Evolutionary conservation across 2,797 vertebrate genomes (phyloP), one percentile per base, ranked within the genome.

Genomic region (Heterohyrax brucei): DNA sequence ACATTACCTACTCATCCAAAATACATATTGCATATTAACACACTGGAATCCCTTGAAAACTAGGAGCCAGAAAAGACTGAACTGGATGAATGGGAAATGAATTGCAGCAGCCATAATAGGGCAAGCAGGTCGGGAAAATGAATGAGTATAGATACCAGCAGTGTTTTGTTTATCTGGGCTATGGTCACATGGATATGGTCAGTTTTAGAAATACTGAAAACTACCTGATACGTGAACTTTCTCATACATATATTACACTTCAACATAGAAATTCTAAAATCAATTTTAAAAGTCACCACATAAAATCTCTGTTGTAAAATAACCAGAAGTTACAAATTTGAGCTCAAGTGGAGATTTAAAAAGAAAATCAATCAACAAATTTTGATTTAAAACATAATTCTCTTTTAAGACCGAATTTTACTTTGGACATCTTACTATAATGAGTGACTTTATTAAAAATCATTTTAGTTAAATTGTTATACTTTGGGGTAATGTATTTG

Each of bases 391-490:
- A 86, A 76, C 3, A 56, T 72, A 73, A n/a, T 70, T 56, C 1
- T 88, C 7, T n/a, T 91, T 61, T n/a, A 81, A 76, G 48, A 18
- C 9, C 9, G 84, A 59, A 70, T 85, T 81, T 88, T 90, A 82
- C 7, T 82, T 77, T 78, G 8, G 75, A 53, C 10, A 78, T 85
- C 7, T 90, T 95, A 91, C 78, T n/a, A 62, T 88, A 93, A 92
- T 50, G 14, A 59, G 19, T 82, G 7, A n/a, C 64, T 93, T 96
- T 79, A 91, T 78, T 89, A 76, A 94, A 93, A 90, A 79, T 82
- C 12, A 59, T 61, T 89, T 86, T 85, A 81, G 91, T 82, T 87
- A 87, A 93, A 62, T 21, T 48, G 39, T 39, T 39, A 39, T 39
- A 39, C 39, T 39, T 39, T 39, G 39, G 39, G 39, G 39, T 39